Evolutionary conservation across 1,140 invertebrate species (phyloP), one percentile per base, ranked within the genome.

Genomic region (Penaeus vannamei): DNA sequence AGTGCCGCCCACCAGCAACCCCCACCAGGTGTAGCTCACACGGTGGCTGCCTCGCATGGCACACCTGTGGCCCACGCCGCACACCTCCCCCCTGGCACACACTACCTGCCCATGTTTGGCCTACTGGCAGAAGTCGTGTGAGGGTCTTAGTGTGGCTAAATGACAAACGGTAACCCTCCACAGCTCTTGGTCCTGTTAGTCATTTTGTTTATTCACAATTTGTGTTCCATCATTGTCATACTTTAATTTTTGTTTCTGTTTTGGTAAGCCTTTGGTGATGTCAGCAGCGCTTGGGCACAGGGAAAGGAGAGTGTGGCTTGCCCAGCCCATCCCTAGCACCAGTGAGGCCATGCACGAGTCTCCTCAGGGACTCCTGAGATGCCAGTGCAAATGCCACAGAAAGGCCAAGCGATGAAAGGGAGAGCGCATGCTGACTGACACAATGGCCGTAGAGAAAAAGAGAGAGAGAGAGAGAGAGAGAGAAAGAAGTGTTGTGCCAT

Each of bases 61-160:
- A 90, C 84, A 22, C 90, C 90, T 32, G 90, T 87, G 23, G 83
- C 90, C 76, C 90, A 90, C 61, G 85, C 90, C 59, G 86, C 86
- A 36, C 90, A 90, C 83, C 84, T 90, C n/a, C 90, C 90, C 46
- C 90, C 90, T 20, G 90, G 90, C 36, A 90, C 90, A 26, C 90
- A 90, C 64, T 90, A 90, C 62, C 72, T 90, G 17, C 90, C 90
- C 26, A 90, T 90, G 90, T 90, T 90, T 85, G 90, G 90, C 66
- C 83, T 90, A 3, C 77, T 90, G 86, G 90, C 90, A 61, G 90
- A 90, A 60, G 90, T 90, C 32, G 90, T 90, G 80, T 90, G 84
- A 86, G 66, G 20, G 36, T n/a, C 86, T 83, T 23, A 76, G 26
- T 77, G 46, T n/a, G 26, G 76, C 60, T 42, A 36, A 23, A 32